A percentile compares a stretch with the other conserved stretches of the same genome.
These are phyloP conservation scores for Calycopis cecrops DNA, from an alignment of 1,140 invertebrate species.

Conservation along the genomic window DNA sequence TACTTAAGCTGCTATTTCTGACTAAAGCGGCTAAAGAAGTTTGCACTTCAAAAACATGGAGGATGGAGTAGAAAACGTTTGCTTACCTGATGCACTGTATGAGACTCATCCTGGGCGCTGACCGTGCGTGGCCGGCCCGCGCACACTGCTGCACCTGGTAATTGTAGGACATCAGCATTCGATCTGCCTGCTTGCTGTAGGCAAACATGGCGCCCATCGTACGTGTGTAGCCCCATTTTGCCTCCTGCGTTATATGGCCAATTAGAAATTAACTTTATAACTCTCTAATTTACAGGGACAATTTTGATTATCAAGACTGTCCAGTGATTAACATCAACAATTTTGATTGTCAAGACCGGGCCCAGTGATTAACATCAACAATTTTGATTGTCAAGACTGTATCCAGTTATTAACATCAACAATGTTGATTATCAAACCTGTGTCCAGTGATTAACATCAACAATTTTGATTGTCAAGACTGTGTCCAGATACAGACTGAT, in stretches of 20 bases:
- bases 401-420: neutral
- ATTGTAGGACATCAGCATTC: conserved; percentile 73
- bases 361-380: neutral
- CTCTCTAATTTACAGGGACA: neutral
- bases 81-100: conserved; percentile 69
- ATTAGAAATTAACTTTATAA: conserved; percentile 22
- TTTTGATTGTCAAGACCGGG: too few species aligned
- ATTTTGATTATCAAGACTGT: too few species aligned
- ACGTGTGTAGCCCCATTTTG: conserved; percentile 70
- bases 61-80: conserved; percentile 1
- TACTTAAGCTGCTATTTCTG: too few species aligned
- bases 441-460: neutral
- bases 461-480: too few species aligned
- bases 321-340: neutral
- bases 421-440: too few species aligned
- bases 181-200: conserved; percentile 67
- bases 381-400: too few species aligned
- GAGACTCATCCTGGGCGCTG: conserved; percentile 56
- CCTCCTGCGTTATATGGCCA: conserved; percentile 63
- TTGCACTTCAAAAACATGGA: too few species aligned
- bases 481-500: too few species aligned
- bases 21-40: neutral
- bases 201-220: conserved; percentile 73
- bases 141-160: conserved; percentile 70
- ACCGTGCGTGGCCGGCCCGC: conserved; percentile 53